phyloP scores from a whole-genome alignment of 2,797 vertebrate species.

The Tokudaia tokunoshimensis region DNA sequence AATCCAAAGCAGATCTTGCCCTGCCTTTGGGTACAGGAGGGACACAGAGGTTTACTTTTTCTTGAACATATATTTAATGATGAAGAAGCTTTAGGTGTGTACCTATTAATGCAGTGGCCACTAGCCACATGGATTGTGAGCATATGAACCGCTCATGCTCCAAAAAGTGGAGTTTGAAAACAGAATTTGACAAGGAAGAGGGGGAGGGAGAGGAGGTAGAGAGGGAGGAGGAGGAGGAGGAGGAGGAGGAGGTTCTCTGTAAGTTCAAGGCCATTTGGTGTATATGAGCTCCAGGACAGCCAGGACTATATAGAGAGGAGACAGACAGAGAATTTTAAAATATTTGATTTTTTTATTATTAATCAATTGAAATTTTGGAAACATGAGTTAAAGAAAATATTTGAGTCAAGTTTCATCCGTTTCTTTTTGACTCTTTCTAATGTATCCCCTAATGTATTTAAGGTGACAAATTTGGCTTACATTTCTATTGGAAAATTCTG shows the following conservation, averaged over 20 bases:
- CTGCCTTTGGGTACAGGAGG: not conserved
- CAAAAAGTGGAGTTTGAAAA: not conserved
- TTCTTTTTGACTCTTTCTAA: not conserved
- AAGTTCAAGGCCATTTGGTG: not conserved
- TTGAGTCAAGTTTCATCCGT: not conserved
- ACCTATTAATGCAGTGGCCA: not conserved
- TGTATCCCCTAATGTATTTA: constrained; percentile 13
- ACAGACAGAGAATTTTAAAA: not conserved
- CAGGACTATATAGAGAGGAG: not conserved
- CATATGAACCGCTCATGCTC: not conserved
- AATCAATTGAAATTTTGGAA: constrained; percentile 21
- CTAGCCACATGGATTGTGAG: not conserved
- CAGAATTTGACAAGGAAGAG: not conserved
- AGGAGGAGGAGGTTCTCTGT: not conserved
- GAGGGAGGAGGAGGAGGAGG: too few relatives aligned
- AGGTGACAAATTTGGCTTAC: not conserved
- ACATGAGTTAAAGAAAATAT: constrained; percentile 24
- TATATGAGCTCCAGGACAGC: not conserved
- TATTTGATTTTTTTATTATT: constrained; percentile 8
- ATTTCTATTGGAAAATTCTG: constrained; percentile 2
- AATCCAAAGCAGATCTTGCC: not conserved
- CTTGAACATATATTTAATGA: constrained; percentile 12
- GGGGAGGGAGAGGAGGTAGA: too few relatives aligned
- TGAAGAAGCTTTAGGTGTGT: not conserved
- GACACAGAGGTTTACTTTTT: constrained; percentile 18